Evolutionary conservation across 2,888 invertebrate species (phyloP), one percentile per base, ranked within the genome.

Genomic region (Taphrorychus bicolor): DNA sequence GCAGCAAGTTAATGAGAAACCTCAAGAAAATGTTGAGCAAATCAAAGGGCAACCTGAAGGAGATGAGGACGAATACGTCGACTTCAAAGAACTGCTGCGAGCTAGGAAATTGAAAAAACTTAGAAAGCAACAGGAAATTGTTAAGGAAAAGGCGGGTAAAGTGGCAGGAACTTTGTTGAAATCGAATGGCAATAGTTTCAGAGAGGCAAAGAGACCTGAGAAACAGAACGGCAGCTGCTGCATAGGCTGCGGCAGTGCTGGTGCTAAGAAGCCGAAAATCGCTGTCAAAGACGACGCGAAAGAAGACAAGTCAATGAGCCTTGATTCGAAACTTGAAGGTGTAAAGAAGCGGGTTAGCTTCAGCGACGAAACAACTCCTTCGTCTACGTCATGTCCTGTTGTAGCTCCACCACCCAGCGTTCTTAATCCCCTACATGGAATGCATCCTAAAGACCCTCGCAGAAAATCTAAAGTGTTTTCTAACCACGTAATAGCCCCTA

Each of bases 91-190:
- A 48, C 65, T 76, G 11, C 48, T 76, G 22, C 70, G 71, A 59
- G 75, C 75, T 7, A 72, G 76, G 51, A 76, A 75, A 56, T 42
- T 76, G 53, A 76, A 74, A 45, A 76, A 76, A 59, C 53, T 71
- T 59, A 71, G 66, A 45, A 76, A 75, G 62, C 56, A 70, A 49
- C 70, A 70, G 53, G 70, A 75, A 62, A 14, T 54, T 14, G 23
- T n/a, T n/a, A n/a, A n/a, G n/a, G n/a, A n/a, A n/a, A n/a, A 24
- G 3, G 4, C 53, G 16, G 16, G 51, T 32, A 23, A 61, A 40
- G 22, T 3, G 51, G 9, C 19, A 58, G n/a, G n/a, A n/a, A 22
- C 22, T 9, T 52, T n/a, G 23, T 4, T 3, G n/a, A 51, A 21
- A 11, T 9, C 1, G 14, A 19, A 51, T 17, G 7, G 9, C 5